These are phyloP conservation scores for Saccostrea cuccullata DNA, from an alignment of 1,140 invertebrate species.

Conservation along the genomic window DNA sequence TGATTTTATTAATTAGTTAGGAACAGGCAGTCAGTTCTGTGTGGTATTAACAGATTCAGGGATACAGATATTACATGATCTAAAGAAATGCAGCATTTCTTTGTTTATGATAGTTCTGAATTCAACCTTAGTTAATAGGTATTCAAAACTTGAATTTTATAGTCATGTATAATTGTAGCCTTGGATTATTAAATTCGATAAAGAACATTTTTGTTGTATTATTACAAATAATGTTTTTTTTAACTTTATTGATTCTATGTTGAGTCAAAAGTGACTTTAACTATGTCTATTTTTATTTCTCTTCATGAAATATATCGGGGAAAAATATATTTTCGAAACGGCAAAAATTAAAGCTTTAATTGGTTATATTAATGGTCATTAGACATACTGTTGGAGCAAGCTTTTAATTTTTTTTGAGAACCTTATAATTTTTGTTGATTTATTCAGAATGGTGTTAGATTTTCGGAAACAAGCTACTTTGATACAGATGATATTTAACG, in stretches of 20 bases:
- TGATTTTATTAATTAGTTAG: neutral
- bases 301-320: neutral
- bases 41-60: neutral
- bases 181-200: no score
- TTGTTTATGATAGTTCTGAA: constrained; percentile 1
- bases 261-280: neutral
- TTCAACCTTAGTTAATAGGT: constrained; percentile 8
- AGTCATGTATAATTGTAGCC: neutral
- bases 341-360: no score
- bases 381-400: no score
- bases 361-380: no score
- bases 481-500: no score
- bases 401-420: no score
- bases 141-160: neutral
- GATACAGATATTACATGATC: neutral
- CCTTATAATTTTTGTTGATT: no score
- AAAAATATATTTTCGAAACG: no score
- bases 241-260: neutral
- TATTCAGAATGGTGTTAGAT: no score
- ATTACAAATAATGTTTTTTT: neutral
- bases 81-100: neutral
- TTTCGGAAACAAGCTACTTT: no score
- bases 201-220: no score
- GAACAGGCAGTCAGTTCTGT: neutral
- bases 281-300: neutral